phyloP scores from a whole-genome alignment of 2,113 vertebrate species.

The Canis aureus region DNA sequence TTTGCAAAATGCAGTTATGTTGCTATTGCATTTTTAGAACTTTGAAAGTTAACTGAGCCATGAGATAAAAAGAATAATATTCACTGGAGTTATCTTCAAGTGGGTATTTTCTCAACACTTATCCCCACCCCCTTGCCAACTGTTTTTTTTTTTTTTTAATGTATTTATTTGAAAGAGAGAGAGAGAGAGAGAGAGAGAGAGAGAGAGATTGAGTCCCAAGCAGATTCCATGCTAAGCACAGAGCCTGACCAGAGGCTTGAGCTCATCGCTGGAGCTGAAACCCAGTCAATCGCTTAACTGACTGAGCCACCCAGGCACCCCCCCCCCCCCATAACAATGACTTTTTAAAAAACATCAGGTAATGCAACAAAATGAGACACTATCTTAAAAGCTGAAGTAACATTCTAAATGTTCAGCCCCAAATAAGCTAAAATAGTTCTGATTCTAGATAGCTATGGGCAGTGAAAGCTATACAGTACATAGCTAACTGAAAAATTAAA shows the following conservation, averaged over 20 bases:
- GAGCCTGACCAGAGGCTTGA: not conserved
- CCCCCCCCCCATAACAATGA: not conserved
- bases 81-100: not conserved
- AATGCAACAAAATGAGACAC: not conserved
- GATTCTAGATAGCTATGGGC: not conserved
- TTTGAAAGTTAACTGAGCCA: not conserved
- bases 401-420: not conserved
- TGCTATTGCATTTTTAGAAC: not conserved
- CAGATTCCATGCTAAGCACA: not conserved
- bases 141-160: not conserved
- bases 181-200: not conserved
- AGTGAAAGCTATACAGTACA: not conserved
- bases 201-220: not conserved
- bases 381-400: constrained; percentile 22
- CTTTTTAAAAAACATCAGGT: not conserved
- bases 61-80: not conserved
- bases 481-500: not conserved
- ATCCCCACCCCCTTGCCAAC: no score
- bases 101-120: not conserved
- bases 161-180: not conserved
- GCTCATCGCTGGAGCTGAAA: not conserved
- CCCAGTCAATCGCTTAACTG: not conserved
- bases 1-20: not conserved
- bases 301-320: not conserved
- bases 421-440: not conserved